A percentile compares a stretch with the other conserved stretches of the same genome.
These are phyloP conservation scores for Oreohelix idahoensis DNA, from an alignment of 1,140 invertebrate genomes.

Conservation along the genomic window DNA sequence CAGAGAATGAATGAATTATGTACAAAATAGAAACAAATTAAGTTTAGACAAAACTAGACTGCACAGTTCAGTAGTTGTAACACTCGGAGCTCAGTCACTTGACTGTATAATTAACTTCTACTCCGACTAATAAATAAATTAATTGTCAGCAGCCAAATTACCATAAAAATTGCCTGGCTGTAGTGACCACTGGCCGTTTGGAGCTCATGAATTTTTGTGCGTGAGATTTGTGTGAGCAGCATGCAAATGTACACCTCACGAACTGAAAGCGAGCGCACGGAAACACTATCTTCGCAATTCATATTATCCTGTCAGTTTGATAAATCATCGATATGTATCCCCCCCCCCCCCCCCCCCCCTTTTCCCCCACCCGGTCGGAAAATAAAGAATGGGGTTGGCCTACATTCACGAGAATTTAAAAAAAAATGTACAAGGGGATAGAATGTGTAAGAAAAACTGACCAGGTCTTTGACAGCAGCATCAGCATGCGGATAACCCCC, in stretches of 20 bases:
- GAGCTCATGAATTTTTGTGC: background rate
- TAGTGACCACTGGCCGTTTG: background rate
- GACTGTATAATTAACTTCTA: too few relatives aligned
- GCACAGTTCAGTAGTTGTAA: too few relatives aligned
- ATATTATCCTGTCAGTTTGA: background rate
- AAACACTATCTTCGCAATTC: background rate
- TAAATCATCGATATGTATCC: background rate
- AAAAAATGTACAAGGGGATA: background rate
- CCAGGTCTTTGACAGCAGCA: background rate
- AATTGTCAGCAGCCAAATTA: background rate
- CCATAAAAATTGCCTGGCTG: background rate
- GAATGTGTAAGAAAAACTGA: background rate
- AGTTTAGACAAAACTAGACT: too few relatives aligned
- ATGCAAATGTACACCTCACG: background rate
- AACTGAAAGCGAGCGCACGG: background rate
- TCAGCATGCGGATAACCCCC: background rate
- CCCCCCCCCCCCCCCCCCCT: too few relatives aligned
- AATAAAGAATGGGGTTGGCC: too few relatives aligned
- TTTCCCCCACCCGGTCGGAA: too few relatives aligned
- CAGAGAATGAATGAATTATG: too few relatives aligned
- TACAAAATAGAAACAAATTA: too few relatives aligned
- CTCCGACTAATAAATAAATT: too few relatives aligned
- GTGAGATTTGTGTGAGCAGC: background rate
- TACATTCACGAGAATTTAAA: background rate
- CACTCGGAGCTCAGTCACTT: too few relatives aligned